Base-by-base conservation (phyloP, 2,888 invertebrate genomes). In the Drosophila pseudotalamancana region DNA sequence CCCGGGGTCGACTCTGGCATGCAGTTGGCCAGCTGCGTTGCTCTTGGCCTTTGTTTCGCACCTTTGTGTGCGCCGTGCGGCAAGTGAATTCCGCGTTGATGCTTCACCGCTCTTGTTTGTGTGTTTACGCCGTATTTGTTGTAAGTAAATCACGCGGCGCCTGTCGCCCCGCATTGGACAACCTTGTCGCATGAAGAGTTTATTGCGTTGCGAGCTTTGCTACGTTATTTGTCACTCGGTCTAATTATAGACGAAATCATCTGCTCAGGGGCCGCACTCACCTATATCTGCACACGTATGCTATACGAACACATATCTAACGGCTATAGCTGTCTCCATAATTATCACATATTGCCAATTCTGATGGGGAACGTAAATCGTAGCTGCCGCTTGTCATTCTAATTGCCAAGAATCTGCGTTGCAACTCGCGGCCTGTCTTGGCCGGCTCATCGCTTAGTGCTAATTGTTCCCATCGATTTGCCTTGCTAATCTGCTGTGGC, bases 141-240 rank as follows among this genome's bases (percentile, higher is more conserved):
- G 64, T 66, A 71, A 74, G 72, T 56, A 76, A 73, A 75, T 76
- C 62, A 64, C 19, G 53, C 51, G 59, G 54, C 56, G 71, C 27
- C 53, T 54, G 35, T 56, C 19, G 19, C 37, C 37, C 34, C 32
- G 29, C 31, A n/a, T 32, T 34, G 56, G 48, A 23, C 77, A 83
- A 65, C 87, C 87, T 81, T 86, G 80, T 86, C 84, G 81, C 80
- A 70, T 80, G 71, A 62, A 67, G 67, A 65, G 61, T 71, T 80
- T 87, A 84, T 87, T 87, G 87, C 87, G 81, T 76, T 87, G 63
- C 62, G 53, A 46, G 53, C 43, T 51, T 54, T 48, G 49, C 62
- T 31, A 27, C 42, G 9, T 48, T 51, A 65, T 77, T 71, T 77
- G 76, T 77, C 77, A 72, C 63, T 45, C 49, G 4, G 25, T 25